phyloP scores from a whole-genome alignment of 2,888 invertebrate genomes.

The Caradrina clavipalpis region DNA sequence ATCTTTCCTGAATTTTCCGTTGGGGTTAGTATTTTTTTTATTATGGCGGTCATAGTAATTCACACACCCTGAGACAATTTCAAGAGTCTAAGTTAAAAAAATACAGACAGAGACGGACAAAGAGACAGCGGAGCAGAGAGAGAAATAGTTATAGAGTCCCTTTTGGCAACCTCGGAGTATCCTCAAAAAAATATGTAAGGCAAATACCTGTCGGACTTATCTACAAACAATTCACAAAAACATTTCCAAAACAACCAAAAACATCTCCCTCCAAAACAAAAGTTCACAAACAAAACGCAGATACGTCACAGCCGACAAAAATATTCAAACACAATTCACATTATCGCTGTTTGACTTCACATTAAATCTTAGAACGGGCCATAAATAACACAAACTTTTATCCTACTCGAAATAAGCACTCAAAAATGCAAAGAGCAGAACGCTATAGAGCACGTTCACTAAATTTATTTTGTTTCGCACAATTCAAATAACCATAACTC shows the following conservation, averaged over 20 bases:
- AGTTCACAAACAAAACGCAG: conserved; percentile 63
- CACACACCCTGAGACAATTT: too few relatives aligned
- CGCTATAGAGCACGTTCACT: conserved; percentile 90
- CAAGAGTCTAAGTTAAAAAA: too few relatives aligned
- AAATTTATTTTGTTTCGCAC: conserved; percentile 91
- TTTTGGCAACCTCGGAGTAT: too few relatives aligned
- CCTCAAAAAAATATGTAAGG: too few relatives aligned
- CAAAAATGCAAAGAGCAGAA: conserved; percentile 91
- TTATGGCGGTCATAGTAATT: too few relatives aligned
- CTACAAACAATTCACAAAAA: too few relatives aligned
- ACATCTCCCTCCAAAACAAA: conserved; percentile 28
- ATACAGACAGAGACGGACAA: too few relatives aligned
- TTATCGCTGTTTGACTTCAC: conserved; percentile 91
- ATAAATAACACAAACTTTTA: conserved; percentile 91
- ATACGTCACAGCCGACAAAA: conserved; percentile 76
- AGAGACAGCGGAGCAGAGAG: too few relatives aligned
- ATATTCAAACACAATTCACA: conserved; percentile 85
- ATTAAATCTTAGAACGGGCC: conserved; percentile 89
- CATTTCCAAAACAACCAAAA: neutral
- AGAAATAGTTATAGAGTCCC: too few relatives aligned
- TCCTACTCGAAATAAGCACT: conserved; percentile 91
- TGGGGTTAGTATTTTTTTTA: too few relatives aligned
- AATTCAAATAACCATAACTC: conserved; percentile 91
- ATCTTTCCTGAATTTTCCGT: too few relatives aligned
- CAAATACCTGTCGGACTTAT: neutral